These are phyloP conservation scores for Lasius platythorax DNA, from an alignment of 2,888 invertebrate genomes.

Conservation along the genomic window DNA sequence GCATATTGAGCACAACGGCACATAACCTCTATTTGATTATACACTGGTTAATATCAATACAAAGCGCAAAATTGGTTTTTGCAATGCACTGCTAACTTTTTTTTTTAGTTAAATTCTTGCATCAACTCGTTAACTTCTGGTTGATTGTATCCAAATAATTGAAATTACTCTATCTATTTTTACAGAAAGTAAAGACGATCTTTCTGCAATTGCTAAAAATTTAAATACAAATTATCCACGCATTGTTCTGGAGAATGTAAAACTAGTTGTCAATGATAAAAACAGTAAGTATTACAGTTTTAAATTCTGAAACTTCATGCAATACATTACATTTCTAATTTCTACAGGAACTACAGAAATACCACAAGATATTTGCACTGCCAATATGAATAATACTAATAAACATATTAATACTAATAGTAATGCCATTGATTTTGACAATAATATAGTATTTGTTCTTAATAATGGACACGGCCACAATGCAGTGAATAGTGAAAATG, in stretches of 20 bases:
- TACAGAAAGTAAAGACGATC: conserved; percentile 1
- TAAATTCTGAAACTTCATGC: no score
- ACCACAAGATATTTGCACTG: no score
- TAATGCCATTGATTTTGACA: neutral
- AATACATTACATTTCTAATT: no score
- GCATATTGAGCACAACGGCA: neutral
- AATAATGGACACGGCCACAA: neutral
- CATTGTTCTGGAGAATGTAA: conserved; percentile 10
- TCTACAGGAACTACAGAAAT: no score
- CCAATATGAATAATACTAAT: no score
- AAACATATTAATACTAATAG: neutral
- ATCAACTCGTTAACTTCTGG: neutral
- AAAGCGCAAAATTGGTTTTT: no score
- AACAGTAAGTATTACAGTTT: neutral
- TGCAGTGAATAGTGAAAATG: neutral
- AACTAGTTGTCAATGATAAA: neutral
- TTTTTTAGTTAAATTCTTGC: no score
- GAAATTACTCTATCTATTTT: neutral
- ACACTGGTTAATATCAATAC: no score
- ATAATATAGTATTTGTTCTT: neutral
- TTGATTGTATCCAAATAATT: neutral
- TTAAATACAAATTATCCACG: conserved; percentile 5
- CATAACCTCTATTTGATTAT: no score
- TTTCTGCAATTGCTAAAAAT: conserved; percentile 6
- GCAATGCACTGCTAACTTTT: no score